Conservation (phyloP, 1,140 invertebrate species). For the Mesaphorura yosii region DNA sequence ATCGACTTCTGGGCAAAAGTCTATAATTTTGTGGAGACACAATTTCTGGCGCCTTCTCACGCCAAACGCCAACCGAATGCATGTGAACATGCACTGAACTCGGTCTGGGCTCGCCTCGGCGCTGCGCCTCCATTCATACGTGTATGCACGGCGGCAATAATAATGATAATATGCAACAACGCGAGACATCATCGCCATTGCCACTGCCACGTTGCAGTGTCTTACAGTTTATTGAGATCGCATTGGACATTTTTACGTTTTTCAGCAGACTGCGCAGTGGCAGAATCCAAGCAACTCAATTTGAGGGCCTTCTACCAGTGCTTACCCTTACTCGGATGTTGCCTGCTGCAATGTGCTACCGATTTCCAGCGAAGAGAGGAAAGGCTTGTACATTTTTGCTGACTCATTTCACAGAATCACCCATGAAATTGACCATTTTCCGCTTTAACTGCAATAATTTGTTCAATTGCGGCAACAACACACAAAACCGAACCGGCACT, state of each 20-base stretch:
- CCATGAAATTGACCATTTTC: constrained; percentile 31
- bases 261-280: too few species aligned
- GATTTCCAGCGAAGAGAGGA: neutral
- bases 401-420: constrained; percentile 28
- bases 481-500: too few species aligned
- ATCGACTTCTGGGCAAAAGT: constrained; percentile 17
- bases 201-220: too few species aligned
- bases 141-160: constrained; percentile 8
- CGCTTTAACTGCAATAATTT: constrained; percentile 28
- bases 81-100: neutral
- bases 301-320: too few species aligned
- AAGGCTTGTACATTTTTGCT: constrained; percentile 20
- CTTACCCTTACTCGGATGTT: too few species aligned
- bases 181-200: too few species aligned
- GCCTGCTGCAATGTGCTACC: neutral
- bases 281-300: too few species aligned
- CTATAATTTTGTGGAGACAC: constrained; percentile 32
- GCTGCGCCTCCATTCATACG: constrained; percentile 26
- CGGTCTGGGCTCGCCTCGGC: too few species aligned
- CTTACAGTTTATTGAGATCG: too few species aligned
- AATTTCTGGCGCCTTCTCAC: constrained; percentile 33
- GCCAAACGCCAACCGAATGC: constrained; percentile 20
- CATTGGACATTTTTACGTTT: too few species aligned
- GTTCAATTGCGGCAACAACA: neutral
- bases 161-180: too few species aligned